A percentile compares a stretch with the other conserved stretches of the same genome.
phyloP scores from a whole-genome alignment of 2,797 vertebrate species.

The Sebastes iracundus region DNA sequence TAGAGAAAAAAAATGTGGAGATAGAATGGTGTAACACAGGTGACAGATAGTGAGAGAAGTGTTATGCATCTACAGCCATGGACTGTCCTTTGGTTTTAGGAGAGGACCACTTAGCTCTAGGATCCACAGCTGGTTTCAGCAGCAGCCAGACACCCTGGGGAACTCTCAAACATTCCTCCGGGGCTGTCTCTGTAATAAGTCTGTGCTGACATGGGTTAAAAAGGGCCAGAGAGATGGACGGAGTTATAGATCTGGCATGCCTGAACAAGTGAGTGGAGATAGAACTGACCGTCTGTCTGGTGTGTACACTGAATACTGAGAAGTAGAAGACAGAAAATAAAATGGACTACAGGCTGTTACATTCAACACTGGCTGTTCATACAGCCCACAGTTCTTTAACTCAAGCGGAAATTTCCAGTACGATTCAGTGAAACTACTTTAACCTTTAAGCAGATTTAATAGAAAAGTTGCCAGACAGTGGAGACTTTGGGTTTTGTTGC shows the following conservation, averaged over 20 bases:
- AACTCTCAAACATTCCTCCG: slow-evolving; percentile 49
- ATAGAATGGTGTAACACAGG: background rate
- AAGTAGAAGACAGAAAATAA: slow-evolving; percentile 18
- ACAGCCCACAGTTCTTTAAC: slow-evolving; percentile 29
- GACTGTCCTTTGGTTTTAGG: slow-evolving; percentile 23
- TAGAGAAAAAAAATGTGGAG: background rate
- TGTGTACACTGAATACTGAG: slow-evolving; percentile 29
- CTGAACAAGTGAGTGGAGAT: slow-evolving; percentile 32
- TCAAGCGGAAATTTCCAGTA: slow-evolving; percentile 39
- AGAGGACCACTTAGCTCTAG: slow-evolving; percentile 31
- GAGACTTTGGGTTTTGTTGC: slow-evolving; percentile 41
- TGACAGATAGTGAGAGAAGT: slow-evolving; percentile 24
- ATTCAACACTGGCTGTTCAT: slow-evolving; percentile 19
- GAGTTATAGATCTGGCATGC: slow-evolving; percentile 48
- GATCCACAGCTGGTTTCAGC: slow-evolving; percentile 63
- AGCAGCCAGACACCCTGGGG: slow-evolving; percentile 53
- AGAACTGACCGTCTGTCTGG: slow-evolving; percentile 7
- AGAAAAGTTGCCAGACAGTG: slow-evolving; percentile 28
- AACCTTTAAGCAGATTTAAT: slow-evolving; percentile 65
- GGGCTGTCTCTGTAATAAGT: slow-evolving; percentile 57
- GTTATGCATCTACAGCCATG: slow-evolving; percentile 12
- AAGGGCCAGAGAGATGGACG: slow-evolving; percentile 45
- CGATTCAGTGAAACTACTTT: slow-evolving; percentile 29
- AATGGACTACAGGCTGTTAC: slow-evolving; percentile 17
- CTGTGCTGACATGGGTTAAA: slow-evolving; percentile 59